Percentiles rank a stretch among this genome's conserved stretches.
These are phyloP conservation scores for Tetropium fuscum DNA, from an alignment of 2,888 invertebrate species.

Conservation along the genomic window DNA sequence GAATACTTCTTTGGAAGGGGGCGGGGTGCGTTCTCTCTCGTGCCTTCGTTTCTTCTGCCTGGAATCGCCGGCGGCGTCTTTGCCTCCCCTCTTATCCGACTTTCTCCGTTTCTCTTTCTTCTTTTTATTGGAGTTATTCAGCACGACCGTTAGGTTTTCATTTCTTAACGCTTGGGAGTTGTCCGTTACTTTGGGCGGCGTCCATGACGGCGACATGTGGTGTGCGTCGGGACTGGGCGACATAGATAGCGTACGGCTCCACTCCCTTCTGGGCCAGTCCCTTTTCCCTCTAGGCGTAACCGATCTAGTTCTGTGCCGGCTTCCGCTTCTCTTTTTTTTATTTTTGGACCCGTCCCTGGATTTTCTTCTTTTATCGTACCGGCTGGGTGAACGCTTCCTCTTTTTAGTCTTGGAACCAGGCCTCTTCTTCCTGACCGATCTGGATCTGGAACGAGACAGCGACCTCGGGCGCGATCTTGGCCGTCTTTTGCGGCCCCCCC, in stretches of 20 bases:
- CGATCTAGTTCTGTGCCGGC: slow-evolving; percentile 57
- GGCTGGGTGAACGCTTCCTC: slow-evolving; percentile 54
- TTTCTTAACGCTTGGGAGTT: slow-evolving; percentile 59
- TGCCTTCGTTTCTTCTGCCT: slow-evolving; percentile 60
- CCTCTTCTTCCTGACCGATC: slow-evolving; percentile 42
- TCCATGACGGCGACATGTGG: slow-evolving; percentile 69
- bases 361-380: slow-evolving; percentile 60
- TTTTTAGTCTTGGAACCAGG: slow-evolving; percentile 55
- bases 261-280: slow-evolving; percentile 59
- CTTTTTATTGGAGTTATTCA: slow-evolving; percentile 70
- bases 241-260: slow-evolving; percentile 71
- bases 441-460: slow-evolving; percentile 53
- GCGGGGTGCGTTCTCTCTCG: slow-evolving; percentile 66
- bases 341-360: slow-evolving; percentile 60
- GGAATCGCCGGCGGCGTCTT: slow-evolving; percentile 46
- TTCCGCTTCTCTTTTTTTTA: slow-evolving; percentile 57
- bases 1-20: slow-evolving; percentile 89
- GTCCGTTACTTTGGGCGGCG: slow-evolving; percentile 70
- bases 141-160: slow-evolving; percentile 71
- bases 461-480: slow-evolving; percentile 44
- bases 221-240: slow-evolving; percentile 41
- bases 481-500: slow-evolving; percentile 47
- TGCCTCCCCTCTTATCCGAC: slow-evolving; percentile 47
- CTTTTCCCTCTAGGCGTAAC: slow-evolving; percentile 51
- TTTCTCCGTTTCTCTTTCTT: slow-evolving; percentile 63